Base-by-base conservation (phyloP, 2,797 vertebrate genomes). In the Dromococcyx pavoninus region DNA sequence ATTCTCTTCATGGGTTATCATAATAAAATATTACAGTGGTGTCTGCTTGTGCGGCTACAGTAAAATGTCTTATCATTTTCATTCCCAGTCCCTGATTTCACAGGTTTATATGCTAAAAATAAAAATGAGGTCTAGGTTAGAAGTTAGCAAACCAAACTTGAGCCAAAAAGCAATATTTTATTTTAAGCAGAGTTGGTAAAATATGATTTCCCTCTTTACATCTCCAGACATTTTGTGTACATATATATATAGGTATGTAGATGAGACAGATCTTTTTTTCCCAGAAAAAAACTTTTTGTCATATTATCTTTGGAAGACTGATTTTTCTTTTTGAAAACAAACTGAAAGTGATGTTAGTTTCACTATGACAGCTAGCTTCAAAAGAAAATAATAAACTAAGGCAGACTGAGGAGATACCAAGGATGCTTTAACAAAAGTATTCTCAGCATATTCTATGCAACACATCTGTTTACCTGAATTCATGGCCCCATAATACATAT, bases 11-110 rank as follows among this genome's bases (percentile, higher is more conserved):
- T 72, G 50, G 61, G 54, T 89, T 93, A 94, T 75, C 81, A 57
- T 77, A 61, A 75, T 79, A 93, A 95, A 95, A 80, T 95, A 92
- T 80, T 91, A 74, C 61, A 46, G 50, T 25, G 21, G 27, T 86
- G 61, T 67, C 91, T 94, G 37, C 32, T 58, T 81, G 79, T 85
- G 72, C 58, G 69, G 71, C 84, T 80, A 7, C 37, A 78, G 62
- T 72, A 24, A 94, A 87, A 17, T 66, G 11, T 74, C 85, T 89
- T 89, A 86, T 66, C 51, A 13, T 77, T 75, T 88, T 89, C 21
- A 23, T 88, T 92, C 44, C 54, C 50, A 72, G 61, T 19, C 70
- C 22, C 69, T 91, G 69, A 86, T 92, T 95, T 91, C 46, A 81
- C 17, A 15, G 43, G 21, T 67, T 88, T 89, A 77, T 54, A 89